Evolutionary conservation across 1,140 invertebrate genomes (phyloP).

Genomic region (Drosophila asahinai): DNA sequence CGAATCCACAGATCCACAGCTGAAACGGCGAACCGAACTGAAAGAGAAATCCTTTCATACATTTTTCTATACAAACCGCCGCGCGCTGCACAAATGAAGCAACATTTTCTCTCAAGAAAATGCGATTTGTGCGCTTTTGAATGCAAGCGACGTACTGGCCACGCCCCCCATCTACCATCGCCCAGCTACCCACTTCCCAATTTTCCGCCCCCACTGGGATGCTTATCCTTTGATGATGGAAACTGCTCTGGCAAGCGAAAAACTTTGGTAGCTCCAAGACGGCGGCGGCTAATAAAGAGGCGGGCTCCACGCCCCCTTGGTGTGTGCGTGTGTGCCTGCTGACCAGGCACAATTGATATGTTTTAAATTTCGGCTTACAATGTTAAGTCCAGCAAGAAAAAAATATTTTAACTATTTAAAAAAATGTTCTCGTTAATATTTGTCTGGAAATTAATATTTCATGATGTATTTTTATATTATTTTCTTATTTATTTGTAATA

Average conservation of each 20-base stretch:
- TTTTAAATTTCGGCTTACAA: conserved; percentile 41
- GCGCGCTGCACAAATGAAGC: conserved; percentile 78
- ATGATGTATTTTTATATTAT: neutral
- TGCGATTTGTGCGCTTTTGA: conserved; percentile 83
- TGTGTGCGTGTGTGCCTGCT: conserved; percentile 25
- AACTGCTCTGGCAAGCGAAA: conserved; percentile 74
- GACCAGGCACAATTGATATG: conserved; percentile 42
- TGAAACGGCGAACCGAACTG: conserved; percentile 20
- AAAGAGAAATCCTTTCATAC: conserved; percentile 77
- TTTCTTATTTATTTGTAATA: neutral
- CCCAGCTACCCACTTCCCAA: neutral
- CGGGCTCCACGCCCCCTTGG: conserved; percentile 15
- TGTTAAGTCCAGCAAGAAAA: conserved; percentile 3
- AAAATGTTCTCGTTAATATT: no score
- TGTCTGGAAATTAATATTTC: neutral
- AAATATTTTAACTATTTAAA: neutral
- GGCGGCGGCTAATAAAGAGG: conserved; percentile 64
- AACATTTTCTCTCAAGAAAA: conserved; percentile 81
- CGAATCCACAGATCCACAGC: conserved; percentile 3
- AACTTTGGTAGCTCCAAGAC: conserved; percentile 50
- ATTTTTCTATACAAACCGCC: conserved; percentile 77
- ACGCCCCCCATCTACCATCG: conserved; percentile 25
- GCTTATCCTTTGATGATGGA: conserved; percentile 77
- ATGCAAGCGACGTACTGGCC: conserved; percentile 73
- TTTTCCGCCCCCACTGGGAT: conserved; percentile 25